Evolutionary conservation across 2,888 invertebrate species (phyloP), one percentile per base, ranked within the genome.

Genomic region (Nomada flava): DNA sequence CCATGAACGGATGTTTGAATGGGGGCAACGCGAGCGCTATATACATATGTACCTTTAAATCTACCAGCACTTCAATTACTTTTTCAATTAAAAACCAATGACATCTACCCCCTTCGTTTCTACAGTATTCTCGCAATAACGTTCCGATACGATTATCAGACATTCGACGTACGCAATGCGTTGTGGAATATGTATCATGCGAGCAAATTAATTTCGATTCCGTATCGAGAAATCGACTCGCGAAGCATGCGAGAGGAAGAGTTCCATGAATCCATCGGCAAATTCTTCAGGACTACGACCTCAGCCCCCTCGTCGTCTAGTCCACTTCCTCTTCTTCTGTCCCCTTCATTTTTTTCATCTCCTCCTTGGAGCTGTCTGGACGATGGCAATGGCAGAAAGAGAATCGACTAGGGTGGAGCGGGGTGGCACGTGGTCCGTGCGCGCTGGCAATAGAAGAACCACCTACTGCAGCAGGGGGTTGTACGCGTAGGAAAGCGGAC

Each of bases 281-380:
- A 78, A 78, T 71, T 65, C 59, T 79, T 79, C 74, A 76, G 83
- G 79, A 85, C 75, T 84, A 84, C 76, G 87, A 88, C 82, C 86
- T 79, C 79, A 78, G 77, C 55, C 42, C 81, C 79, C 83, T 80
- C 79, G 69, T 82, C 80, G 88, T 88, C 88, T 88, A 88, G 87
- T 79, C 80, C 86, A 88, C 82, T 88, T 88, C 88, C 88, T 88
- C 84, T 86, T 88, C 88, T 85, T 86, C 85, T 78, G 83, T 72
- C 78, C 78, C 79, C 85, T 81, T 74, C 67, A 72, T 72, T 82
- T 85, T 79, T 82, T 84, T 84, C 81, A 84, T 82, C 80, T 78
- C 59, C 81, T 82, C 76, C 81, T 84, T 79, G 77, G 85, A 81
- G 76, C 82, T 76, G 80, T 82, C 85, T 86, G 88, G 76, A 73